Conservation (phyloP, 2,888 invertebrate species). For the Erpobdella octoculata region DNA sequence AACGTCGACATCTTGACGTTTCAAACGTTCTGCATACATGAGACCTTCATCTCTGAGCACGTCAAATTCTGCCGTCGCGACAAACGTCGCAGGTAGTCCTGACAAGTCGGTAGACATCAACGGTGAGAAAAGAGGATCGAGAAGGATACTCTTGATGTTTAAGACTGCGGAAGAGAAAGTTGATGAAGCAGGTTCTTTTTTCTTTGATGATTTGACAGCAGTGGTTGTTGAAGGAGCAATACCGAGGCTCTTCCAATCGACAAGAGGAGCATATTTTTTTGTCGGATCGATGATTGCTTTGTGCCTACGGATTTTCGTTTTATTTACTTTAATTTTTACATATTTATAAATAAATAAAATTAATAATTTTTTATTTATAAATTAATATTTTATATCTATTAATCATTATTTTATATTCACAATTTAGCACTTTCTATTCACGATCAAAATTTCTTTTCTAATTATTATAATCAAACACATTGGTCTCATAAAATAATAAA, state of each 20-base stretch:
- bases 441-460: neutral
- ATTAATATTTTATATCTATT: neutral
- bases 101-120: slow-evolving; percentile 44
- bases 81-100: slow-evolving; percentile 46
- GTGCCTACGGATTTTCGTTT: neutral
- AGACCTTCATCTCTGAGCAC: slow-evolving; percentile 51
- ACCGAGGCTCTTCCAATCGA: slow-evolving; percentile 16
- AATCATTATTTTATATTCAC: no score
- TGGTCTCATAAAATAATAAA: no score
- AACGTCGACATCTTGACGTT: slow-evolving; percentile 42
- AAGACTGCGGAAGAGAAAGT: neutral
- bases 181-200: neutral
- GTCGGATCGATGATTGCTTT: slow-evolving; percentile 4
- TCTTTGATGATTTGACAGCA: neutral
- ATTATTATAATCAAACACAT: no score
- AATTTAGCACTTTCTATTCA: no score
- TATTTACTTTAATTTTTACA: no score
- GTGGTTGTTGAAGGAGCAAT: neutral
- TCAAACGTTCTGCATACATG: slow-evolving; percentile 48
- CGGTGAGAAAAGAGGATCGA: slow-evolving; percentile 47
- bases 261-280: neutral
- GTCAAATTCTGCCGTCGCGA: slow-evolving; percentile 51
- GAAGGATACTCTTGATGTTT: slow-evolving; percentile 37
- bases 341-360: neutral
- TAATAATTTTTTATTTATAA: neutral